Percentiles rank a stretch among this genome's conserved stretches.
Evolutionary conservation across 2,888 invertebrate genomes (phyloP).

Genomic region (Nemapogon koenigi): DNA sequence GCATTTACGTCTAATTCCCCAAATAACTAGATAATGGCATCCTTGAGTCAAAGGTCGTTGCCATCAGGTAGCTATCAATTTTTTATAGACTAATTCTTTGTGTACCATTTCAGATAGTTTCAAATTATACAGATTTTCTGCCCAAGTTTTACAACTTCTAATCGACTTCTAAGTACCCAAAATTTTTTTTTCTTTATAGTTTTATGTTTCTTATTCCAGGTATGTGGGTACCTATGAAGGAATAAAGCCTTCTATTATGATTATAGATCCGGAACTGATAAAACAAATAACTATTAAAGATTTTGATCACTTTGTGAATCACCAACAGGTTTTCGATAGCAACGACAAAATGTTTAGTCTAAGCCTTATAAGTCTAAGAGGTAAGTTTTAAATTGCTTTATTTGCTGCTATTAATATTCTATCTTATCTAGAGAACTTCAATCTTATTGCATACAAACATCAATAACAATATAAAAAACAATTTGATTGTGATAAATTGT

Average conservation of each 20-base stretch:
- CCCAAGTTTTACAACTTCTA: too few relatives aligned
- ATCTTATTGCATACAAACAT: too few relatives aligned
- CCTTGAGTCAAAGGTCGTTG: too few relatives aligned
- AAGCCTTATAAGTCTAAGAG: conserved; percentile 5
- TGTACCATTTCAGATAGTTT: too few relatives aligned
- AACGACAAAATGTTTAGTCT: not conserved
- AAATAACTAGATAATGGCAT: too few relatives aligned
- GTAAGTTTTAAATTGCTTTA: not conserved
- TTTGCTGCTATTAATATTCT: not conserved
- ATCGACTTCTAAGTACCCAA: not conserved
- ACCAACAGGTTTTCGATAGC: conserved; percentile 30
- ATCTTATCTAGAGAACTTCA: not conserved
- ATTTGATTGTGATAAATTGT: too few relatives aligned
- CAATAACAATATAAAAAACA: too few relatives aligned
- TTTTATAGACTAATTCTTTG: too few relatives aligned
- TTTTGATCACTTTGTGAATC: conserved; percentile 37
- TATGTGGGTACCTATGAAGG: conserved; percentile 43
- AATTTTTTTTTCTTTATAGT: not conserved
- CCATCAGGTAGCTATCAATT: too few relatives aligned
- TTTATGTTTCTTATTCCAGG: conserved; percentile 20
- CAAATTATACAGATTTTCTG: too few relatives aligned
- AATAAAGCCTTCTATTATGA: conserved; percentile 35
- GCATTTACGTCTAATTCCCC: too few relatives aligned
- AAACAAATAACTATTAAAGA: conserved; percentile 34
- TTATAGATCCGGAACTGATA: conserved; percentile 39